Evolutionary conservation across 2,888 invertebrate species (phyloP).

Genomic region (Patella pellucida): DNA sequence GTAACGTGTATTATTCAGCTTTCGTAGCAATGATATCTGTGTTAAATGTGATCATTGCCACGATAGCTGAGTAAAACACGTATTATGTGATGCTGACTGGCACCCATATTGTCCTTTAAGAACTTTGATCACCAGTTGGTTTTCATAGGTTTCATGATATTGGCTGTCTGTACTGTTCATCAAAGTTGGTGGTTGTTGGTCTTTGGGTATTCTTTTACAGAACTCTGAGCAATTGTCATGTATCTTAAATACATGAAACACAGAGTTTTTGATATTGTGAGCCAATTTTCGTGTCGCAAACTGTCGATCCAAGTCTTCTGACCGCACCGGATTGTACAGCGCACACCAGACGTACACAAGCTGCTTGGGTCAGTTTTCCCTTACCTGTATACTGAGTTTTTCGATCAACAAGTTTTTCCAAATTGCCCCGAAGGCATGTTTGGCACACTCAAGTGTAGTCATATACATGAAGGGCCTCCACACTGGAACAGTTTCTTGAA

Average conservation of each 20-base stretch:
- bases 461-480: conserved; percentile 27
- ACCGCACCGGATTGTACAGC: conserved; percentile 36
- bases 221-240: conserved; percentile 31
- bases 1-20: no score
- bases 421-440: conserved; percentile 22
- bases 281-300: conserved; percentile 12
- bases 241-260: conserved; percentile 32
- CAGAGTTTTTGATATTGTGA: conserved; percentile 32
- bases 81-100: no score
- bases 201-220: conserved; percentile 23
- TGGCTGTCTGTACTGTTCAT: background rate
- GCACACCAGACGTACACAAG: conserved; percentile 23
- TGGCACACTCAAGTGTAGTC: conserved; percentile 30
- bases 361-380: conserved; percentile 20
- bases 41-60: no score
- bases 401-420: conserved; percentile 25
- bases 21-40: no score
- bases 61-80: no score
- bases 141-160: background rate
- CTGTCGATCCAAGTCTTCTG: conserved; percentile 8
- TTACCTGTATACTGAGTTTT: conserved; percentile 22
- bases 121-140: background rate
- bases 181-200: background rate
- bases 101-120: no score
- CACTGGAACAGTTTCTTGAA: conserved; percentile 19